Conservation (phyloP, 2,797 vertebrate genomes). For the Sebastes glaucus region DNA sequence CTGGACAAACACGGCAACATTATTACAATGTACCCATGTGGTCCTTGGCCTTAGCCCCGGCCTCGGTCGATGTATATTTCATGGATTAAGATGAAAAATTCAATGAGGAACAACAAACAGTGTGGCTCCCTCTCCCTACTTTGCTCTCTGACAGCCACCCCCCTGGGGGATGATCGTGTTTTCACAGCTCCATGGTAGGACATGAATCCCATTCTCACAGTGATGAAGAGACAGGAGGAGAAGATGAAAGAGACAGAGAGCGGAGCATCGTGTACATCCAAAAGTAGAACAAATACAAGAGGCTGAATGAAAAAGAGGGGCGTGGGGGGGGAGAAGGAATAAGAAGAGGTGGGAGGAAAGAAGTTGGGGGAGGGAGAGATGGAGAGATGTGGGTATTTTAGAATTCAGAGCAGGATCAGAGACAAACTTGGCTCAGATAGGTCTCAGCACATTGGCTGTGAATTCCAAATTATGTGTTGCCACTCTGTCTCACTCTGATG, state of each 20-base stretch:
- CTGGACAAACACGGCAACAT: constrained; percentile 64
- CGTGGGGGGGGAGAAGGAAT: neutral
- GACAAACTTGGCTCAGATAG: constrained; percentile 67
- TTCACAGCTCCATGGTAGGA: constrained; percentile 63
- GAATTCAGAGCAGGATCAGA: constrained; percentile 73
- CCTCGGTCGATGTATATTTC: constrained; percentile 69
- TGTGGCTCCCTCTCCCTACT: constrained; percentile 30
- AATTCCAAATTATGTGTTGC: constrained; percentile 69
- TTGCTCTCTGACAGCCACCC: constrained; percentile 64
- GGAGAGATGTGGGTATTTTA: constrained; percentile 54
- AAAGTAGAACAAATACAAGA: constrained; percentile 64
- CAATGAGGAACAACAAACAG: constrained; percentile 70
- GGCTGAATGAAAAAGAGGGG: constrained; percentile 19
- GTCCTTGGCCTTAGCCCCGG: constrained; percentile 42
- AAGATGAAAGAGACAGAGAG: constrained; percentile 60
- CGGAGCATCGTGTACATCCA: constrained; percentile 25
- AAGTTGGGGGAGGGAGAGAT: constrained; percentile 2
- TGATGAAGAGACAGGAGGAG: constrained; percentile 63
- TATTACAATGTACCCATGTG: constrained; percentile 50
- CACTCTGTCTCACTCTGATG: constrained; percentile 47
- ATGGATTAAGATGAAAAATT: constrained; percentile 77
- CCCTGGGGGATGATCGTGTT: constrained; percentile 61
- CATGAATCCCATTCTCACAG: constrained; percentile 70
- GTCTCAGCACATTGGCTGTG: constrained; percentile 67
- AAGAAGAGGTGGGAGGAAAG: constrained; percentile 11